phyloP scores from a whole-genome alignment of 2,888 invertebrate species.

The Cephalotes varians region DNA sequence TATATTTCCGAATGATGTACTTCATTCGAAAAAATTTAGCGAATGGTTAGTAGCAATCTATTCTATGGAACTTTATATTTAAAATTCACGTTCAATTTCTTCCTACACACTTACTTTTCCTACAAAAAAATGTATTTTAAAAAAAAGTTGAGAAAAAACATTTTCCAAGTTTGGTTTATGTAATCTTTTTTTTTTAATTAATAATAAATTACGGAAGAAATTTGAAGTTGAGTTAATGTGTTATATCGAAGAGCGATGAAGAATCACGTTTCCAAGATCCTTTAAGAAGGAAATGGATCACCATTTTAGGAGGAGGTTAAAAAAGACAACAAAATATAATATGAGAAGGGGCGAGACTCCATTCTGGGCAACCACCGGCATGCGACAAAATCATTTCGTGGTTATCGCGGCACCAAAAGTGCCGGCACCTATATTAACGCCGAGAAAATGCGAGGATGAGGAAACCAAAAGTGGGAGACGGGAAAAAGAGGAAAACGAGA shows the following conservation, averaged over 20 bases:
- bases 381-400: slow-evolving; percentile 58
- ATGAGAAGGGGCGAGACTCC: slow-evolving; percentile 14
- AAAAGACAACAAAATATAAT: slow-evolving; percentile 5
- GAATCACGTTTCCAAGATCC: background rate
- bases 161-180: background rate
- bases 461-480: slow-evolving; percentile 28
- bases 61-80: background rate
- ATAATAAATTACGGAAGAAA: background rate
- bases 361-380: slow-evolving; percentile 68
- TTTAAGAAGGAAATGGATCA: background rate
- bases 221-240: background rate
- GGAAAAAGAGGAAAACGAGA: slow-evolving; percentile 18
- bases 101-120: background rate
- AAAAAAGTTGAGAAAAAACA: background rate
- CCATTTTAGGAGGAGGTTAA: background rate
- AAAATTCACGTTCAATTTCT: background rate
- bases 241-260: background rate
- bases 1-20: background rate
- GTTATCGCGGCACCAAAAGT: slow-evolving; percentile 50
- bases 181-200: background rate
- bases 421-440: slow-evolving; percentile 60
- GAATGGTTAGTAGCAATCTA: background rate
- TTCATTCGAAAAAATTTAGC: background rate
- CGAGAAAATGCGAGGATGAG: slow-evolving; percentile 56
- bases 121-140: background rate